Percentiles rank a stretch among this genome's conserved stretches.
Evolutionary conservation across 2,888 invertebrate genomes (phyloP).

Genomic region (Oligia strigilis): DNA sequence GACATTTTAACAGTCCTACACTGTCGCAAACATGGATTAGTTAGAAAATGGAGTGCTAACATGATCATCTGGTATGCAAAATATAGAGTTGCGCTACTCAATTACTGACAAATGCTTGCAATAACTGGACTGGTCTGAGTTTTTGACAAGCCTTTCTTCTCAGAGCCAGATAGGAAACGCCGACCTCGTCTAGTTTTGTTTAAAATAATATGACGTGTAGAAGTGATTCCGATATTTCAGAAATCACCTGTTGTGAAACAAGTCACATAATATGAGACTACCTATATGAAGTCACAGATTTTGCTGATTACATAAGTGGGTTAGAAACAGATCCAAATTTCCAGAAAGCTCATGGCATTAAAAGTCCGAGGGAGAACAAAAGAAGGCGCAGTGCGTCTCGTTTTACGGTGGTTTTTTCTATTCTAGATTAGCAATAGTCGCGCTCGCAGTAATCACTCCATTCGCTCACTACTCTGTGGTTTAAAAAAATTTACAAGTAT

Average conservation of each 20-base stretch:
- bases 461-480: constrained; percentile 30
- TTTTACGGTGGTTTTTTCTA: background rate
- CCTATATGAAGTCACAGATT: background rate
- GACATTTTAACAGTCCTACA: background rate
- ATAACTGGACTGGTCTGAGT: background rate
- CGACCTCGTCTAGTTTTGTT: background rate
- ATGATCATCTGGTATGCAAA: background rate
- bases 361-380: background rate
- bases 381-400: background rate
- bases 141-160: background rate
- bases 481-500: constrained; percentile 1
- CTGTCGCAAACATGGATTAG: constrained; percentile 12
- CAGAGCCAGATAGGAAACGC: background rate
- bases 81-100: background rate
- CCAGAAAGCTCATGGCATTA: background rate
- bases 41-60: constrained; percentile 37
- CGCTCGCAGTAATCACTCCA: constrained; percentile 6
- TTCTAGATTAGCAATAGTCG: background rate
- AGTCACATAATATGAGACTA: background rate
- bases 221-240: background rate
- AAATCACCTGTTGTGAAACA: background rate
- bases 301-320: background rate
- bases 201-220: background rate
- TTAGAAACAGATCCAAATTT: background rate
- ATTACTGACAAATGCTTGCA: background rate